phyloP scores from a whole-genome alignment of 2,797 vertebrate genomes.

The Emys orbicularis region DNA sequence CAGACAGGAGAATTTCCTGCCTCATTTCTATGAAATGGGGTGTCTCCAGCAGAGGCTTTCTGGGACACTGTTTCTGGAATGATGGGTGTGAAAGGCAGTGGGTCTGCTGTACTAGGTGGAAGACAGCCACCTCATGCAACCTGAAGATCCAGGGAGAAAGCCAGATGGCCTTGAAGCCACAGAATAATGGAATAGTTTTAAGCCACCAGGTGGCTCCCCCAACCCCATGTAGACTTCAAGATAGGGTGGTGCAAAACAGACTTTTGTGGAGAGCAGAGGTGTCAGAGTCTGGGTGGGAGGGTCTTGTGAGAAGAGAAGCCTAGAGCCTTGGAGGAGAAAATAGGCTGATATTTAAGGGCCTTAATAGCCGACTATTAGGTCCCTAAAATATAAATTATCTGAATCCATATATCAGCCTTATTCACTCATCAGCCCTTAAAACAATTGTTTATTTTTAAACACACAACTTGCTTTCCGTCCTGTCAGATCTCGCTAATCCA shows the following conservation, averaged over 20 bases:
- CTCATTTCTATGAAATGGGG: not conserved
- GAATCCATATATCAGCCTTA: not conserved
- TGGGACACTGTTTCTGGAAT: not conserved
- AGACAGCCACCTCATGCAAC: conserved; percentile 16
- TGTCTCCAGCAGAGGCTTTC: not conserved
- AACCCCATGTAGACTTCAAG: not conserved
- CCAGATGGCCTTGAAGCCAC: conserved; percentile 48
- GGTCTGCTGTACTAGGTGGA: conserved; percentile 22
- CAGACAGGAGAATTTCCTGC: not conserved
- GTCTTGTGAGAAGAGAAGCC: not conserved
- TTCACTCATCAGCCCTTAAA: not conserved
- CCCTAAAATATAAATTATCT: not conserved
- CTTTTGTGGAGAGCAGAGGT: not conserved
- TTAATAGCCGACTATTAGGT: not conserved
- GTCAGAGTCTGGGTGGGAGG: not conserved
- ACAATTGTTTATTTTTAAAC: not conserved
- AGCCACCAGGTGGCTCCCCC: conserved; percentile 23
- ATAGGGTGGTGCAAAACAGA: not conserved
- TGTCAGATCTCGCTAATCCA: not conserved
- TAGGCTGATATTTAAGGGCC: not conserved
- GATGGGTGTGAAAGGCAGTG: conserved; percentile 19
- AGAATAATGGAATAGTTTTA: conserved; percentile 34
- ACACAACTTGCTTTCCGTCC: not conserved
- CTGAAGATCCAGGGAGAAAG: conserved; percentile 23
- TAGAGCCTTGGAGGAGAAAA: not conserved